These are phyloP conservation scores for Caenorhabditis drosophilae DNA, from an alignment of 2,888 invertebrate genomes.

Conservation along the genomic window DNA sequence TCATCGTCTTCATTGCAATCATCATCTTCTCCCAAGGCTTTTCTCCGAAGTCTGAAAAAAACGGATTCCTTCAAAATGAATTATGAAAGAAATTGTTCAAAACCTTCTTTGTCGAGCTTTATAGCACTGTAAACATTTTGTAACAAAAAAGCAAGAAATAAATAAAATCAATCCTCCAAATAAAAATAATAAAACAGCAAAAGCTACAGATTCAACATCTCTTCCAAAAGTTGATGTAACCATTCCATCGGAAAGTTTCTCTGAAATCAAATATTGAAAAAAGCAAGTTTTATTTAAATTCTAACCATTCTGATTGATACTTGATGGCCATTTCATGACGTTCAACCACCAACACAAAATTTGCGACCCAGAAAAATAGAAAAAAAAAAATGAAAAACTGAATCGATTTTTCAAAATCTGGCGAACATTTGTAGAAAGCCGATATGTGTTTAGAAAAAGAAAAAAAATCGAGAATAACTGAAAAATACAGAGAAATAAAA, in stretches of 20 bases:
- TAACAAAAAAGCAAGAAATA: conserved; percentile 46
- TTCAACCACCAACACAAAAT: no score
- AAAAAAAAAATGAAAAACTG: no score
- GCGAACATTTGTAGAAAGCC: no score
- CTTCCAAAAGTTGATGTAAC: conserved; percentile 41
- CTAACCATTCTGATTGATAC: conserved; percentile 23
- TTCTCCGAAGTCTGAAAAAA: conserved; percentile 37
- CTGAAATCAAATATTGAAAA: no score
- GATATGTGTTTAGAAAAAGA: no score
- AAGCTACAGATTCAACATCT: conserved; percentile 47
- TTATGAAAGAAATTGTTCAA: not conserved
- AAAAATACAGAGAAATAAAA: no score
- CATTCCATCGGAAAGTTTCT: conserved; percentile 19
- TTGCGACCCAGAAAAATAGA: no score
- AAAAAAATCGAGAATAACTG: no score
- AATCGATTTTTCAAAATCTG: no score
- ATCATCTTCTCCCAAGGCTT: conserved; percentile 46
- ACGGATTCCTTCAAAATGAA: not conserved
- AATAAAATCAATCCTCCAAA: conserved; percentile 44
- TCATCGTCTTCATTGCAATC: conserved; percentile 36
- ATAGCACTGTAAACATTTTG: conserved; percentile 51
- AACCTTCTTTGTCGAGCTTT: conserved; percentile 48
- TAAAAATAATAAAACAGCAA: conserved; percentile 44
- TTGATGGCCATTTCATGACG: conserved; percentile 35
- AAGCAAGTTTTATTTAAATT: no score